Evolutionary conservation across 2,797 vertebrate genomes (phyloP).

Genomic region (Pseudochirops corinnae): DNA sequence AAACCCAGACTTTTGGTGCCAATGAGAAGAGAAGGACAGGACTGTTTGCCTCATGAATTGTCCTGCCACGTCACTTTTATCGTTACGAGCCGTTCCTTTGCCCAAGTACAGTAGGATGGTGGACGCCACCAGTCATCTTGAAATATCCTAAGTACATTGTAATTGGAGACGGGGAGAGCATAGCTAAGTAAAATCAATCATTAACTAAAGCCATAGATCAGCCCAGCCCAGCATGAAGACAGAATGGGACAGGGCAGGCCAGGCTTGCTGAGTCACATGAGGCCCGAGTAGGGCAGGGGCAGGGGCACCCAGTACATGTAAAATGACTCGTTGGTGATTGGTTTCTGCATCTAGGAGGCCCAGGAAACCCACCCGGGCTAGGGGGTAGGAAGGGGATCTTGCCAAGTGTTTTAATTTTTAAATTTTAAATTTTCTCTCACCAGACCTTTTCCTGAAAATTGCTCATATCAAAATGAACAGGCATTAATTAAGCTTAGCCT

Average conservation of each 20-base stretch:
- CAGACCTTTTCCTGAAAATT: constrained; percentile 50
- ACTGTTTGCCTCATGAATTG: constrained; percentile 27
- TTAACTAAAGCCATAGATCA: constrained; percentile 12
- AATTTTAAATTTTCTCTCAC: constrained; percentile 53
- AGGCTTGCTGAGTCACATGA: not conserved
- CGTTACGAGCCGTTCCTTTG: constrained; percentile 22
- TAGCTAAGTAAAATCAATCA: not conserved
- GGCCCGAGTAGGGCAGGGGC: too few relatives aligned
- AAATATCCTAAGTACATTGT: not conserved
- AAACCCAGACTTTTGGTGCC: constrained; percentile 73
- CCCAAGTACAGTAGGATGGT: not conserved
- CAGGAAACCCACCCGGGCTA: not conserved
- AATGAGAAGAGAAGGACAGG: constrained; percentile 61
- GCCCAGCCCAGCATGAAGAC: constrained; percentile 2
- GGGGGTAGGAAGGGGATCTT: not conserved
- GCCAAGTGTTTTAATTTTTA: constrained; percentile 42
- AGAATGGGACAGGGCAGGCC: not conserved
- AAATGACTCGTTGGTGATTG: not conserved
- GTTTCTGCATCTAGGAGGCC: not conserved
- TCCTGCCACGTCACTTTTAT: not conserved
- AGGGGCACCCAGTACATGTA: not conserved
- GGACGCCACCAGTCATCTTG: constrained; percentile 1
- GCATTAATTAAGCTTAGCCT: not conserved
- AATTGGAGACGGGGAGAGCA: too few relatives aligned
- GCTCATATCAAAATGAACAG: constrained; percentile 21